Evolutionary conservation across 2,888 invertebrate species (phyloP).

Genomic region (Sinotaia quadrata): DNA sequence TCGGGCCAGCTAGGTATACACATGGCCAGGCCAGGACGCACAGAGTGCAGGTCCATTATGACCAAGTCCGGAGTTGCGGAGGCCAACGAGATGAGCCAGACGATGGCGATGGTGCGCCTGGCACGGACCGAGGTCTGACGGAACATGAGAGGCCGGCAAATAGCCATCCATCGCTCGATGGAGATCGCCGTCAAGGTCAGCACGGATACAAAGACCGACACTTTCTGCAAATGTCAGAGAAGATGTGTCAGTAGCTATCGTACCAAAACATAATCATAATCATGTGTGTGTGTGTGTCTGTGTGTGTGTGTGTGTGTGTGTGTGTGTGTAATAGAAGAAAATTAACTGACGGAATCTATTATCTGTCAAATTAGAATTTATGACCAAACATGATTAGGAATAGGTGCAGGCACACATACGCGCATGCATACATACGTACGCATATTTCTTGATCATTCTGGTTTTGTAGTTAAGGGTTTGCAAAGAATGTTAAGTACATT

Average conservation of each 20-base stretch:
- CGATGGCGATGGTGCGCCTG: conserved; percentile 84
- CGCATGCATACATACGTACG: no score
- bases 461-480: no score
- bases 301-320: neutral
- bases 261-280: neutral
- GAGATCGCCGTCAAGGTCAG: conserved; percentile 93
- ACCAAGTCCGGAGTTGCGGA: conserved; percentile 59
- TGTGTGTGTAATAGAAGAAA: no score
- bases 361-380: no score
- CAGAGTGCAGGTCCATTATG: conserved; percentile 36
- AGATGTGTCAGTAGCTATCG: neutral
- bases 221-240: conserved; percentile 74
- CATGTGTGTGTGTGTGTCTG: neutral
- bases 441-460: no score
- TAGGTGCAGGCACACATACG: no score
- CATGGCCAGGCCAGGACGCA: conserved; percentile 5
- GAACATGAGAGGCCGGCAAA: conserved; percentile 90
- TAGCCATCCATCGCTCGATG: conserved; percentile 94
- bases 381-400: no score
- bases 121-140: conserved; percentile 88
- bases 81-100: conserved; percentile 85
- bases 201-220: conserved; percentile 92
- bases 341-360: no score
- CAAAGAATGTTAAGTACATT: no score
- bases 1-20: conserved; percentile 41